Conservation (phyloP, 2,113 vertebrate genomes). For the Pontoporia blainvillei region DNA sequence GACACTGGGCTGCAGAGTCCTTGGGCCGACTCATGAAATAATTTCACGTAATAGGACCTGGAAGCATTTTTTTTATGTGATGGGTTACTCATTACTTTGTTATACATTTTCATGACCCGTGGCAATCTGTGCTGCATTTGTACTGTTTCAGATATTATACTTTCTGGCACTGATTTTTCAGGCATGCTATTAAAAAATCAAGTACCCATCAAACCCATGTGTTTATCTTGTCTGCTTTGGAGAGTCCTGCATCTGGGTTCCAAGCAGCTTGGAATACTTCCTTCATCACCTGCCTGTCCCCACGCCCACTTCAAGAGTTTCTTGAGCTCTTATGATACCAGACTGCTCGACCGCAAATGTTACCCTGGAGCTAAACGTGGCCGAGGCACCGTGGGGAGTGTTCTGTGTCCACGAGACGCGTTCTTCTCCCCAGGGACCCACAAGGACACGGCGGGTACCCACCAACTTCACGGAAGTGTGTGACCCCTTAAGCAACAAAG, state of each 20-base stretch:
- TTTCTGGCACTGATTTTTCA: background rate
- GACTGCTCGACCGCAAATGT: no score
- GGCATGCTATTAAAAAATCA: background rate
- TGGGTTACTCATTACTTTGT: background rate
- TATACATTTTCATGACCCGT: background rate
- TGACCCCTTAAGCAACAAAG: background rate
- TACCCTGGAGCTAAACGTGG: fast-evolving
- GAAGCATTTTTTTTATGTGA: background rate
- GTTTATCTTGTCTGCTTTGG: background rate
- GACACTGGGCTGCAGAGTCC: fast-evolving
- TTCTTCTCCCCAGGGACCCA: background rate
- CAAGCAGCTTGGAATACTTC: fast-evolving
- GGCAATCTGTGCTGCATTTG: background rate
- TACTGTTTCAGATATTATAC: background rate
- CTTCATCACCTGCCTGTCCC: fast-evolving
- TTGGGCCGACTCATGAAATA: fast-evolving
- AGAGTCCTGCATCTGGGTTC: background rate
- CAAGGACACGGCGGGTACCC: fast-evolving
- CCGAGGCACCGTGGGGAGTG: fast-evolving
- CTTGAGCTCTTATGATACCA: background rate
- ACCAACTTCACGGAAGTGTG: fast-evolving
- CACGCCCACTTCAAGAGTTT: fast-evolving
- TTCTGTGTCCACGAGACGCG: fast-evolving
- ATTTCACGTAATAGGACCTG: fast-evolving
- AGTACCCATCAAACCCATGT: background rate